A percentile compares a stretch with the other conserved stretches of the same genome.
These are phyloP conservation scores for Anabacerthia variegaticeps DNA, from an alignment of 2,797 vertebrate species.

Conservation along the genomic window DNA sequence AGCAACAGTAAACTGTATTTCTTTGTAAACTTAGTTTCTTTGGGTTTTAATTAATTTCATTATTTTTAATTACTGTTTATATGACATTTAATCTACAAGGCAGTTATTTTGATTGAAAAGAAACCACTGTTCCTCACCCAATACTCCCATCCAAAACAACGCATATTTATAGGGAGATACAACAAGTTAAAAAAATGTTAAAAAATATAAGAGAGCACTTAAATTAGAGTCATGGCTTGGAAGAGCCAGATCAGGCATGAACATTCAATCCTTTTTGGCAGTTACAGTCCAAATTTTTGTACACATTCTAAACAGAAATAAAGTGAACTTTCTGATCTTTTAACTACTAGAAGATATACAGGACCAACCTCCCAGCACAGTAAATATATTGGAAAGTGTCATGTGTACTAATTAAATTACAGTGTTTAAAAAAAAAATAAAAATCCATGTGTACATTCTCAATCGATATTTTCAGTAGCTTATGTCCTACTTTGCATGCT, in stretches of 20 bases:
- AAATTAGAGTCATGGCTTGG: neutral
- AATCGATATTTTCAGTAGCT: neutral
- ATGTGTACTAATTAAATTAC: neutral
- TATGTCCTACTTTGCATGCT: neutral
- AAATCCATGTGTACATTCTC: neutral
- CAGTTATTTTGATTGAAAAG: neutral
- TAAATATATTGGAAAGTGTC: neutral
- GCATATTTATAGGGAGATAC: neutral
- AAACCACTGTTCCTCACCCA: neutral
- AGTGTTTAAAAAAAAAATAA: no score
- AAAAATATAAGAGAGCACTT: neutral
- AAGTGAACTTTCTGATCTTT: neutral
- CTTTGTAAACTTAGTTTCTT: neutral
- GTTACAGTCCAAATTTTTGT: neutral
- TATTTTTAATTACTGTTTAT: neutral
- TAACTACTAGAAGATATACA: neutral
- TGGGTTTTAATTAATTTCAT: neutral
- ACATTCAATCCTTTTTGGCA: neutral
- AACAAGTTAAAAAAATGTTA: neutral
- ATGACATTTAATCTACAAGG: neutral
- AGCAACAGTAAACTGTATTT: neutral
- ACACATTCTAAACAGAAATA: neutral
- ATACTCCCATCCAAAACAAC: neutral
- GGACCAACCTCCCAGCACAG: neutral
- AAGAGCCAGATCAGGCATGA: neutral